Evolutionary conservation across 2,797 vertebrate genomes (phyloP).

Genomic region (Sphaeramia orbicularis): DNA sequence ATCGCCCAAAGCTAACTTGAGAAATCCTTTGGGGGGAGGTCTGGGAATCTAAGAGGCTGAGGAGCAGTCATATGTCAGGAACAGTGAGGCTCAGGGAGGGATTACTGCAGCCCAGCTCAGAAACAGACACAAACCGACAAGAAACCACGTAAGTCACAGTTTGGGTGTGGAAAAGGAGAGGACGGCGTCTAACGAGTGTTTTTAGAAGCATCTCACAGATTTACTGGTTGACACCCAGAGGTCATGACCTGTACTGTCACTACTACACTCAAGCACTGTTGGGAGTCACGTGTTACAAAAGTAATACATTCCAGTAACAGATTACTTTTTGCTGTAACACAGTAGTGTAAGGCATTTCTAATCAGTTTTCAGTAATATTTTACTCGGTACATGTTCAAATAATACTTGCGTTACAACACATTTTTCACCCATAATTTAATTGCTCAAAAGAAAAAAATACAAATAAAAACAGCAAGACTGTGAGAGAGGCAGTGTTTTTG

Average conservation of each 20-base stretch:
- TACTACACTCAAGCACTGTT: constrained; percentile 2
- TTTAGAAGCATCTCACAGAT: constrained; percentile 5
- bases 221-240: not conserved
- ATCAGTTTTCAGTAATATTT: no score
- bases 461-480: no score
- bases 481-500: no score
- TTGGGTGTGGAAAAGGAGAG: constrained; percentile 22
- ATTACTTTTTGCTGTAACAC: no score
- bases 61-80: constrained; percentile 35
- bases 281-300: no score
- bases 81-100: constrained; percentile 43
- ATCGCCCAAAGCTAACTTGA: constrained; percentile 39
- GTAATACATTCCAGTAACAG: no score
- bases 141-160: constrained; percentile 20
- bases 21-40: constrained; percentile 46
- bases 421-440: no score
- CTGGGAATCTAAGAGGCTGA: constrained; percentile 29
- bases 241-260: constrained; percentile 20
- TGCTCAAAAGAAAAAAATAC: no score
- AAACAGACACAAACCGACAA: constrained; percentile 21
- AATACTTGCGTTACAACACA: no score
- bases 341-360: no score
- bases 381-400: no score
- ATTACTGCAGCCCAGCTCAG: constrained; percentile 13
- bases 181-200: not conserved